These are phyloP conservation scores for Datnioides undecimradiatus DNA, from an alignment of 2,113 vertebrate genomes.

Conservation along the genomic window DNA sequence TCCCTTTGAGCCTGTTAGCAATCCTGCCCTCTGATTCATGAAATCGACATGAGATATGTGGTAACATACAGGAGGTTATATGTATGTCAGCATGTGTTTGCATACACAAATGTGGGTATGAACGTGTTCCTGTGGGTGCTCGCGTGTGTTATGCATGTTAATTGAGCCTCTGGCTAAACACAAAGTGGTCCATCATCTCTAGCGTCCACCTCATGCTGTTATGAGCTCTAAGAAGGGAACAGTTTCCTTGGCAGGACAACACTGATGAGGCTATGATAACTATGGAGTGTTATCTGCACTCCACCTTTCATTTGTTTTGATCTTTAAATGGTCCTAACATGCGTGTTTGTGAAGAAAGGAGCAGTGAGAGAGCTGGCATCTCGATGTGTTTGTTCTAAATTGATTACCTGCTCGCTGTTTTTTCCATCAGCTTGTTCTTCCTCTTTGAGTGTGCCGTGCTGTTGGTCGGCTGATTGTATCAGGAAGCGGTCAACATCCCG, in stretches of 20 bases:
- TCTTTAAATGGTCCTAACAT: conserved; percentile 85
- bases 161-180: conserved; percentile 10
- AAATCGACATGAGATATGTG: conserved; percentile 22
- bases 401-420: conserved; percentile 87
- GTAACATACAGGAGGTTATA: neutral
- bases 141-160: conserved; percentile 1
- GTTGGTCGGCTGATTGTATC: conserved; percentile 89
- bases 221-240: conserved; percentile 82
- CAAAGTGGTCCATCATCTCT: conserved; percentile 71
- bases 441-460: conserved; percentile 62
- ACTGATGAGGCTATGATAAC: conserved; percentile 86
- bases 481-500: conserved; percentile 89
- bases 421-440: conserved; percentile 52
- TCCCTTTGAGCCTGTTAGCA: conserved; percentile 17
- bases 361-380: conserved; percentile 37
- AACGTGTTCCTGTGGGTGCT: neutral
- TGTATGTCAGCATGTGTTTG: conserved; percentile 17
- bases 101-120: neutral
- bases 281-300: conserved; percentile 85
- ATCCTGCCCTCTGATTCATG: conserved; percentile 17
- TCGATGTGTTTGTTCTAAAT: conserved; percentile 90
- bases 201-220: conserved; percentile 49
- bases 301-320: conserved; percentile 89
- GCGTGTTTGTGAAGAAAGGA: neutral
- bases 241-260: conserved; percentile 80